Conservation (phyloP, 2,888 invertebrate genomes). For the Neuroscelio doddi region DNA sequence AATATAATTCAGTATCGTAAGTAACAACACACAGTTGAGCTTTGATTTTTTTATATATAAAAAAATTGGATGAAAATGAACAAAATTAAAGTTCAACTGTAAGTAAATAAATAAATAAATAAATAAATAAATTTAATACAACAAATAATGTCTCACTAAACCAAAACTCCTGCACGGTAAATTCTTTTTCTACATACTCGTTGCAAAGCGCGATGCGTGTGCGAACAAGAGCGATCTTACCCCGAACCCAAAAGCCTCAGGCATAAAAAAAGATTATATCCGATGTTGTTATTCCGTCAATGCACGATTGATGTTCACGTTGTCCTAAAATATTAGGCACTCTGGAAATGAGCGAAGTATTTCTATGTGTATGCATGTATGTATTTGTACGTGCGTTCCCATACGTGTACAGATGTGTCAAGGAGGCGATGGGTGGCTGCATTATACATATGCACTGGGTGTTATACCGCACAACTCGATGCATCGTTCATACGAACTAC, state of each 20-base stretch:
- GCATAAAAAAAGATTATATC: neutral
- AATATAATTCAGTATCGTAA: no score
- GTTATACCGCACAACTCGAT: no score
- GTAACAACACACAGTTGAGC: no score
- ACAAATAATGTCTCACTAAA: no score
- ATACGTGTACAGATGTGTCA: slow-evolving; percentile 5
- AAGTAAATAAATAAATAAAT: no score
- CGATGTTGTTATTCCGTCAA: slow-evolving; percentile 18
- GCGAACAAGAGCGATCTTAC: neutral
- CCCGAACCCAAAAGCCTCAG: neutral
- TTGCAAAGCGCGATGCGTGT: neutral
- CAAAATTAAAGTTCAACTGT: no score
- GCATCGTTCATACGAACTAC: neutral
- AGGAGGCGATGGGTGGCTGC: neutral
- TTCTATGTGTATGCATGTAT: slow-evolving; percentile 25
- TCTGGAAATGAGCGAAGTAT: slow-evolving; percentile 12
- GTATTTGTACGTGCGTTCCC: slow-evolving; percentile 6
- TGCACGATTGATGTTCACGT: slow-evolving; percentile 33
- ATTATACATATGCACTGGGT: neutral
- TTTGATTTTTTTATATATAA: no score
- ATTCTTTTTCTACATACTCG: neutral
- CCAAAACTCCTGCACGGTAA: no score
- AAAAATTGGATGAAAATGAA: no score
- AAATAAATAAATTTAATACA: no score
- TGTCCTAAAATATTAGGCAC: slow-evolving; percentile 17